Conservation (phyloP, 2,797 vertebrate genomes). For the Hybognathus amarus region DNA sequence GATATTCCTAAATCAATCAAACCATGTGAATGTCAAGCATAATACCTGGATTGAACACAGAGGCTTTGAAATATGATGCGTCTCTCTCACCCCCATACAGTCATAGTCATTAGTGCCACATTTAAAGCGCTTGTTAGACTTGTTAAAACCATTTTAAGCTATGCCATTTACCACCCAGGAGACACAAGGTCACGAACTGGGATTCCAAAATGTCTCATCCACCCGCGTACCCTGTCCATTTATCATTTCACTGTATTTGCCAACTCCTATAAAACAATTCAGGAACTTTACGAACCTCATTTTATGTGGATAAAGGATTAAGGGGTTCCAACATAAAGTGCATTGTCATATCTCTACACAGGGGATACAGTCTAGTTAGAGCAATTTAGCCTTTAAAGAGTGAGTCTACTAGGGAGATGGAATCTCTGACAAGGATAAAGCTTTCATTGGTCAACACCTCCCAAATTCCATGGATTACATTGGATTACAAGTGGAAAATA, state of each 20-base stretch:
- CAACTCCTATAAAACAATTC: slow-evolving; percentile 4
- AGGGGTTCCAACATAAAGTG: slow-evolving; percentile 6
- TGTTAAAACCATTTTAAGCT: slow-evolving; percentile 20
- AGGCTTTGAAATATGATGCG: slow-evolving; percentile 31
- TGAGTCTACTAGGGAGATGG: background rate
- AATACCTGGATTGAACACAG: background rate
- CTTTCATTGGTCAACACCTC: slow-evolving; percentile 27
- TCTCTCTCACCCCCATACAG: slow-evolving; percentile 4
- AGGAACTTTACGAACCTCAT: background rate
- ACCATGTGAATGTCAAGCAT: background rate
- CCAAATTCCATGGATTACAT: slow-evolving; percentile 7
- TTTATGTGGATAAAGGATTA: slow-evolving; percentile 13
- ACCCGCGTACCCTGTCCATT: background rate
- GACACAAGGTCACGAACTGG: slow-evolving; percentile 20
- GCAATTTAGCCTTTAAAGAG: background rate
- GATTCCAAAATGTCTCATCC: slow-evolving; percentile 16
- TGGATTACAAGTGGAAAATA: slow-evolving; percentile 33
- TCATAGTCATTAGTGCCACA: slow-evolving; percentile 19
- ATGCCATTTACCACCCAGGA: slow-evolving; percentile 25
- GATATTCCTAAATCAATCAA: slow-evolving; percentile 19
- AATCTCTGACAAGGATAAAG: slow-evolving; percentile 30
- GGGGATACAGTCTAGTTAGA: background rate
- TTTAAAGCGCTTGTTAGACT: slow-evolving; percentile 30
- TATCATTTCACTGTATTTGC: slow-evolving; percentile 7
- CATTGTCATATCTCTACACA: background rate